Base-by-base conservation (phyloP, 2,888 invertebrate genomes). In the Zygaena filipendulae region DNA sequence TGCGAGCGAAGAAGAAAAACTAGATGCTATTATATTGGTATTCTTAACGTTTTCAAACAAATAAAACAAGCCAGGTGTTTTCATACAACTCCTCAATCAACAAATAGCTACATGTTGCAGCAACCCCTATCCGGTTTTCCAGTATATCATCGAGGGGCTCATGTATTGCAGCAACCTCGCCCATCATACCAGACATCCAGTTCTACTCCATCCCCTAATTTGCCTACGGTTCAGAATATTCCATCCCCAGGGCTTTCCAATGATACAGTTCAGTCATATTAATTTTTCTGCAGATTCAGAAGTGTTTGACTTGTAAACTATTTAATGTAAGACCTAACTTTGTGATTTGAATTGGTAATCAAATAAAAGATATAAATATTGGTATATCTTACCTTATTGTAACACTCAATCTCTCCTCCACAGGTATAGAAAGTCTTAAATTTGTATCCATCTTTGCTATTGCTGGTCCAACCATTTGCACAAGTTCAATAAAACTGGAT, bases 1-100 rank as follows among this genome's bases (percentile, higher is more conserved):
- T n/a, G n/a, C 30, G 28, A 33, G 30, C 28, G 10, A 30, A 25
- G 32, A 32, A 22, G 36, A 30, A 28, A 36, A 36, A 32, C 28
- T 35, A 12, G 26, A 29, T 29, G 31, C 35, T 25, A 32, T n/a
- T n/a, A 31, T 23, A 35, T 35, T 26, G 12, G 10, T 32, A 36
- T 36, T 16, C 30, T 33, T 29, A 30, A 30, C 18, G 16, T 33
- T 23, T 33, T 33, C 24, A 33, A 36, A 20, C 34, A 31, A 20
- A 28, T 31, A 35, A 27, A 18, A 30, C 4, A 5, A 21, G 14
- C 21, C 16, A 30, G 22, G 25, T 21, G 23, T 11, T 2, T 9
- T 29, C 18, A 9, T 4, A 6, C 8, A 11, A 10, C 19, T 18
- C 11, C 11, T 26, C 20, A 18, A 20, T 12, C 13, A 16, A 9